Conservation (phyloP, 2,113 vertebrate species). For the Emydura subglobosa region DNA sequence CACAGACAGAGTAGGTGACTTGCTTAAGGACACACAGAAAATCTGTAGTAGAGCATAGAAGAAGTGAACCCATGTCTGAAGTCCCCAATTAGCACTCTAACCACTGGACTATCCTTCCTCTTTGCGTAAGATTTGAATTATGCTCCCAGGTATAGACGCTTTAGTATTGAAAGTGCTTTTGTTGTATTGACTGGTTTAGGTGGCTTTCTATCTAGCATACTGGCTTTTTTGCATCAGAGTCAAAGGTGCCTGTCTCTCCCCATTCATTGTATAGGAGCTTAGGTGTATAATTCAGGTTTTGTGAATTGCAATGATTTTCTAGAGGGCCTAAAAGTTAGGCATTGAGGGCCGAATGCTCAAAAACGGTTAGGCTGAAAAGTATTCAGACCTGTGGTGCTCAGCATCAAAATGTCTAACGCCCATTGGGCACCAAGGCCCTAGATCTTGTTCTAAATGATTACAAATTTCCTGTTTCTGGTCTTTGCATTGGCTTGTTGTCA, state of each 20-base stretch:
- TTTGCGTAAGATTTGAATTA: neutral
- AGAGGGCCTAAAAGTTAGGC: no score
- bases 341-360: no score
- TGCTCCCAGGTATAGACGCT: neutral
- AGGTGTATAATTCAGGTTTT: no score
- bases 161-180: neutral
- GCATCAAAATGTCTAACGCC: no score
- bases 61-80: neutral
- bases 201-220: no score
- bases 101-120: neutral
- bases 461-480: neutral
- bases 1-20: neutral
- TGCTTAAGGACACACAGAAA: neutral
- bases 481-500: neutral
- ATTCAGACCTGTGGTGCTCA: no score
- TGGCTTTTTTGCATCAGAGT: no score
- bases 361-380: no score
- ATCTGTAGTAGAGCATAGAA: neutral
- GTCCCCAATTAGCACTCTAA: neutral
- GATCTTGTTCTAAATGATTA: neutral
- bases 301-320: no score
- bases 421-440: no score
- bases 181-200: neutral
- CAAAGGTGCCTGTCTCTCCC: no score
- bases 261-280: no score